These are phyloP conservation scores for Notarius quadriscutis DNA, from an alignment of 2,113 vertebrate genomes.

Conservation along the genomic window DNA sequence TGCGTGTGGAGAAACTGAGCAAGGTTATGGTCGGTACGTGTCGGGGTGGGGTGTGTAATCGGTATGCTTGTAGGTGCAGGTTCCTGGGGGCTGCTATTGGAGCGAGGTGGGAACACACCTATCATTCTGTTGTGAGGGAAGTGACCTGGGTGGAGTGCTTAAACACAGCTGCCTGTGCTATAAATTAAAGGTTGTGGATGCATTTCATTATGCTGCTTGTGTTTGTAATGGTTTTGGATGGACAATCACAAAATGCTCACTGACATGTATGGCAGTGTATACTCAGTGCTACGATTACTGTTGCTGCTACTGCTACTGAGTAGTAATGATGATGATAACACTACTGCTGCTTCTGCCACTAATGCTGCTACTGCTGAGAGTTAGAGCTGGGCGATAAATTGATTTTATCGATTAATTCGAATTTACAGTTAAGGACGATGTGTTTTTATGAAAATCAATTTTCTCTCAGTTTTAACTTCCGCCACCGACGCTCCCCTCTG, in stretches of 20 bases:
- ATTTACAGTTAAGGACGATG: no score
- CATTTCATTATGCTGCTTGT: slow-evolving; percentile 19
- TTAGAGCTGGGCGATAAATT: no score
- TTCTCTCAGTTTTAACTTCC: no score
- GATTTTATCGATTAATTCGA: no score
- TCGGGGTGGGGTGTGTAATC: slow-evolving; percentile 25
- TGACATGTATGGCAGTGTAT: background rate
- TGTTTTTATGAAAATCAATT: no score
- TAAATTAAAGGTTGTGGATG: slow-evolving; percentile 18
- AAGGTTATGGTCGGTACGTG: background rate
- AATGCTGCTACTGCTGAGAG: no score
- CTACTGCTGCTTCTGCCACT: background rate
- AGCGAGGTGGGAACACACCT: background rate
- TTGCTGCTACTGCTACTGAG: no score
- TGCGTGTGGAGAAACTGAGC: background rate
- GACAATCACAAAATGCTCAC: background rate
- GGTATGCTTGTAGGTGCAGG: slow-evolving; percentile 17
- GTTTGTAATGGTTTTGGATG: background rate
- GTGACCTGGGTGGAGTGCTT: slow-evolving; percentile 4
- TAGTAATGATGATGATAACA: no score
- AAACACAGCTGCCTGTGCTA: slow-evolving; percentile 37
- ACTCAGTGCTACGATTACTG: background rate
- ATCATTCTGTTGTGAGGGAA: slow-evolving; percentile 10
- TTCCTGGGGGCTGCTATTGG: slow-evolving; percentile 13
- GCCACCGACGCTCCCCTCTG: no score